Conservation (phyloP, 1,140 invertebrate genomes). For the Nasonia longicornis region DNA sequence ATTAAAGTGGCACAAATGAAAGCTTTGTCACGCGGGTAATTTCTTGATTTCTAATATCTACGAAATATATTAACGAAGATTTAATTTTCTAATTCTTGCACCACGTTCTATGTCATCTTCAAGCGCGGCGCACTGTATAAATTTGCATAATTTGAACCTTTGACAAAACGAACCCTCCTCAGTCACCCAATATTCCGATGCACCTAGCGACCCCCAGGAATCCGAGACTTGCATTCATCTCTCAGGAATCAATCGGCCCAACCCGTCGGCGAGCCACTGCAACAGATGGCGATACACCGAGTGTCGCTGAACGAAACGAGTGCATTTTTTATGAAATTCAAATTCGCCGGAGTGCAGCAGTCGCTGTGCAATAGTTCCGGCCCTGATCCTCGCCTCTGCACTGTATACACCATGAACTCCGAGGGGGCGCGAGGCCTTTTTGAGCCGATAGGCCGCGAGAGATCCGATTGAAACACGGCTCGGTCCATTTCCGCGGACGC, state of each 20-base stretch:
- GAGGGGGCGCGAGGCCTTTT: background rate
- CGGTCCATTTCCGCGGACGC: conserved; percentile 32
- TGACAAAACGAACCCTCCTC: background rate
- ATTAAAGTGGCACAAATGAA: too few relatives aligned
- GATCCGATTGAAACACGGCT: conserved; percentile 37
- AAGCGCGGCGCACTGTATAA: background rate
- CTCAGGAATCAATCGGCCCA: background rate
- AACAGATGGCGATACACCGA: conserved; percentile 37
- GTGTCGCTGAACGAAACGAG: background rate
- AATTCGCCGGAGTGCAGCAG: conserved; percentile 18
- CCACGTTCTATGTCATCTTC: background rate
- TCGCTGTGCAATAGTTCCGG: background rate
- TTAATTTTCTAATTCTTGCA: too few relatives aligned
- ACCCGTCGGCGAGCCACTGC: background rate
- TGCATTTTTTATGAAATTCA: conserved; percentile 48
- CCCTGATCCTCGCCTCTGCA: background rate
- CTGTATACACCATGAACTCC: background rate
- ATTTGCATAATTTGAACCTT: background rate
- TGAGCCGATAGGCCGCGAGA: background rate
- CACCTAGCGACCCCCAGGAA: background rate
- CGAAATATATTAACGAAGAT: too few relatives aligned
- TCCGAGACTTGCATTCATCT: background rate
- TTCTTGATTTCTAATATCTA: too few relatives aligned
- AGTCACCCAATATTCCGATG: background rate
- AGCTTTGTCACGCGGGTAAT: too few relatives aligned